phyloP scores from a whole-genome alignment of 2,888 invertebrate species.

The Hemaris fuciformis region DNA sequence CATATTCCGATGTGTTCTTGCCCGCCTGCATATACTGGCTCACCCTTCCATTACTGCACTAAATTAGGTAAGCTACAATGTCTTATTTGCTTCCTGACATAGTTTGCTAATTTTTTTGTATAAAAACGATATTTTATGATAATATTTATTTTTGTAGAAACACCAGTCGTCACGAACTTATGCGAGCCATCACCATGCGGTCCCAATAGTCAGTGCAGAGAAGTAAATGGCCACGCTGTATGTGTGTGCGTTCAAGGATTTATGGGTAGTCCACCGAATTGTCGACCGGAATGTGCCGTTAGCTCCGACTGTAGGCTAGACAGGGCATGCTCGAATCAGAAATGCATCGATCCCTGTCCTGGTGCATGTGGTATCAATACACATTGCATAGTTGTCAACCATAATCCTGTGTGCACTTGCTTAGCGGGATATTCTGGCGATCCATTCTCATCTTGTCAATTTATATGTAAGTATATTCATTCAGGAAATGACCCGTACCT shows the following conservation, averaged over 20 bases:
- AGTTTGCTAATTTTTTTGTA: background rate
- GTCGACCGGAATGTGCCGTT: slow-evolving; percentile 89
- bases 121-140: background rate
- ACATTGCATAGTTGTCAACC: slow-evolving; percentile 83
- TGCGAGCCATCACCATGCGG: slow-evolving; percentile 83
- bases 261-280: slow-evolving; percentile 86
- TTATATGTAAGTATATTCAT: slow-evolving; percentile 63
- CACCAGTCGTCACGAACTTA: slow-evolving; percentile 42
- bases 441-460: slow-evolving; percentile 86
- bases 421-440: slow-evolving; percentile 84
- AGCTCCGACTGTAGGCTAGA: slow-evolving; percentile 87
- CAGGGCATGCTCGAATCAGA: slow-evolving; percentile 87
- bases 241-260: slow-evolving; percentile 87
- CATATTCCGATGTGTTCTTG: slow-evolving; percentile 87
- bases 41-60: slow-evolving; percentile 83
- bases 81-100: background rate
- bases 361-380: slow-evolving; percentile 86
- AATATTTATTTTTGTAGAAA: slow-evolving; percentile 56
- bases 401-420: slow-evolving; percentile 86
- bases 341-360: slow-evolving; percentile 88
- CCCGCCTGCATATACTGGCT: slow-evolving; percentile 83
- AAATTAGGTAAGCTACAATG: slow-evolving; percentile 25
- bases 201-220: slow-evolving; percentile 87
- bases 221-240: slow-evolving; percentile 85
- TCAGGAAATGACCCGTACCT: too few species aligned